Conservation (phyloP, 2,797 vertebrate species). For the Arrhamphus sclerolepis region DNA sequence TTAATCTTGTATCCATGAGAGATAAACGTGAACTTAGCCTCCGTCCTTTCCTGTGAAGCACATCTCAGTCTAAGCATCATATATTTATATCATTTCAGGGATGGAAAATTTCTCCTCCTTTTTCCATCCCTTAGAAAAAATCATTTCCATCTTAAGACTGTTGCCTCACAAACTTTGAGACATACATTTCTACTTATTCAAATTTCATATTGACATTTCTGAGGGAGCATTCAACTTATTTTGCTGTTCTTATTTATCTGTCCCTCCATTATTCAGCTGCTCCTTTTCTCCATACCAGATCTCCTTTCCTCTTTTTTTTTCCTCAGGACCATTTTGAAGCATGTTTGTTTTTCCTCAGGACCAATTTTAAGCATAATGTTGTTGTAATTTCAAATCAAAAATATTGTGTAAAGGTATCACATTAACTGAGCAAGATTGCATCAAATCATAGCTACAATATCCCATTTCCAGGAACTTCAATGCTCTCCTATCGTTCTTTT, state of each 20-base stretch:
- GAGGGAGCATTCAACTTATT: conserved; percentile 38
- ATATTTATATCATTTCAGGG: conserved; percentile 47
- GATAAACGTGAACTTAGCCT: conserved; percentile 68
- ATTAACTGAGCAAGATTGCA: conserved; percentile 54
- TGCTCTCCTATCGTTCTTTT: conserved; percentile 55
- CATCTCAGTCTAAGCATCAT: conserved; percentile 38
- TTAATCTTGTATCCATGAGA: conserved; percentile 60
- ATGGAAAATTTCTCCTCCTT: conserved; percentile 34
- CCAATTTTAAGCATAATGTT: conserved; percentile 60
- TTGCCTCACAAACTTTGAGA: conserved; percentile 40
- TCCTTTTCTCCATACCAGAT: conserved; percentile 52
- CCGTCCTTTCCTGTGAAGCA: conserved; percentile 53
- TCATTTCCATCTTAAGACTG: conserved; percentile 23
- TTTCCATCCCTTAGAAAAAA: conserved; percentile 42
- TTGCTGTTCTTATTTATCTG: conserved; percentile 30
- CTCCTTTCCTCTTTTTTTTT: conserved; percentile 44
- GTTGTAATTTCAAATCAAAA: conserved; percentile 49
- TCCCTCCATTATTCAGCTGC: conserved; percentile 60
- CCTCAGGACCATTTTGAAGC: conserved; percentile 47
- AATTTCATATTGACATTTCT: conserved; percentile 30
- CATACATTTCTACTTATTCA: conserved; percentile 33
- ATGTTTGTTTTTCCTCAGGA: conserved; percentile 49
- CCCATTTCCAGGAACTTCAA: conserved; percentile 73
- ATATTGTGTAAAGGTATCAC: conserved; percentile 48
- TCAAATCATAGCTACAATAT: conserved; percentile 65